phyloP scores from a whole-genome alignment of 2,888 invertebrate genomes.

The Metellina segmentata region DNA sequence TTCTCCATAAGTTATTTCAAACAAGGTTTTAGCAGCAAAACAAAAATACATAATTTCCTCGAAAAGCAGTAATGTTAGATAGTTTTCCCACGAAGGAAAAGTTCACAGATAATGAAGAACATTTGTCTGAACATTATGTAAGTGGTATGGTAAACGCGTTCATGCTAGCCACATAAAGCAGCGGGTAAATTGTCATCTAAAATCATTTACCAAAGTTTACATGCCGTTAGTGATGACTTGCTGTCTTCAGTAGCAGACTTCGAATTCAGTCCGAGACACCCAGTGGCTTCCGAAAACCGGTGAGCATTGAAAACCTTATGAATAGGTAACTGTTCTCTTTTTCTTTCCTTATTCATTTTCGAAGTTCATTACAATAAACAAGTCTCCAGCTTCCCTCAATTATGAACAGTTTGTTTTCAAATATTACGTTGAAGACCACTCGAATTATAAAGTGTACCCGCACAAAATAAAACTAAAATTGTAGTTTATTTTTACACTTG shows the following conservation, averaged over 20 bases:
- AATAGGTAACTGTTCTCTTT: neutral
- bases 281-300: neutral
- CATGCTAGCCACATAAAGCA: conserved; percentile 10
- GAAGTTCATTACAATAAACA: no score
- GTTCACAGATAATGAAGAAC: neutral
- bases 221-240: neutral
- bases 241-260: neutral
- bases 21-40: no score
- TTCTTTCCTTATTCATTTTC: neutral
- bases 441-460: no score
- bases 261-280: neutral
- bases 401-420: no score
- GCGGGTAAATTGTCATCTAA: conserved; percentile 10
- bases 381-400: no score
- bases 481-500: no score
- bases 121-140: neutral
- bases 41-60: no score
- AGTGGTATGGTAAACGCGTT: neutral
- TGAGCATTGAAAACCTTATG: neutral
- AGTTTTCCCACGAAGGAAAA: neutral
- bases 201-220: neutral
- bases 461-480: no score
- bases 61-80: no score
- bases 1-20: no score
- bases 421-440: no score